A percentile compares a stretch with the other conserved stretches of the same genome.
phyloP scores from a whole-genome alignment of 1,140 invertebrate genomes.

The Apis florea region DNA sequence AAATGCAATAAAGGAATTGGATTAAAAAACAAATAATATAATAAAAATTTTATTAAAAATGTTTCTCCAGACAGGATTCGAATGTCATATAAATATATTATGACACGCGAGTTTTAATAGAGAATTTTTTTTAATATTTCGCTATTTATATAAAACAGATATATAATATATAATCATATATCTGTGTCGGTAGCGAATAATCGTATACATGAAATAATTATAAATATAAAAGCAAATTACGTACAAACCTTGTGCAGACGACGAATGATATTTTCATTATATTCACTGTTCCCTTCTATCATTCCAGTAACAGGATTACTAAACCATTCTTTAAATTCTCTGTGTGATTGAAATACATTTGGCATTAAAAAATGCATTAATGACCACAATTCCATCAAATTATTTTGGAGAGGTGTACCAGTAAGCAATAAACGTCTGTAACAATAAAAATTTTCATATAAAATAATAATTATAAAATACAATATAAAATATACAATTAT shows the following conservation, averaged over 20 bases:
- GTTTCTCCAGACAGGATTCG: constrained; percentile 76
- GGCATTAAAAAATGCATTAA: constrained; percentile 99
- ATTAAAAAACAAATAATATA: not conserved
- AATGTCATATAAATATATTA: constrained; percentile 65
- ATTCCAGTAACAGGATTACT: constrained; percentile 98
- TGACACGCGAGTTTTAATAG: constrained; percentile 75
- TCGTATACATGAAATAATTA: constrained; percentile 13
- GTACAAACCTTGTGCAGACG: constrained; percentile 94
- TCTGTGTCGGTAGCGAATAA: constrained; percentile 71
- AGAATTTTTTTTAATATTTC: constrained; percentile 70
- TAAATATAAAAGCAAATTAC: constrained; percentile 60
- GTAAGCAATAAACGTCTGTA: constrained; percentile 94
- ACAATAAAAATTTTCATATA: constrained; percentile 51
- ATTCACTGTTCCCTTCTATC: constrained; percentile 98
- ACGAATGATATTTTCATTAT: constrained; percentile 96
- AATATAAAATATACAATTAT: not conserved
- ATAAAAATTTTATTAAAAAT: constrained; percentile 38
- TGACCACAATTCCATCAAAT: constrained; percentile 99
- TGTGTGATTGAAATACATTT: constrained; percentile 98
- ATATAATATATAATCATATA: constrained; percentile 32
- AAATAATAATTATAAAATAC: not conserved
- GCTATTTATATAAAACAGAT: constrained; percentile 64
- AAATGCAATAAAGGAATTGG: not conserved
- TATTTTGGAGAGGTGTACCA: constrained; percentile 99
- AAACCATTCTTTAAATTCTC: constrained; percentile 99